Evolutionary conservation across 2,888 invertebrate species (phyloP).

Genomic region (Lasioglossum pauxillum): DNA sequence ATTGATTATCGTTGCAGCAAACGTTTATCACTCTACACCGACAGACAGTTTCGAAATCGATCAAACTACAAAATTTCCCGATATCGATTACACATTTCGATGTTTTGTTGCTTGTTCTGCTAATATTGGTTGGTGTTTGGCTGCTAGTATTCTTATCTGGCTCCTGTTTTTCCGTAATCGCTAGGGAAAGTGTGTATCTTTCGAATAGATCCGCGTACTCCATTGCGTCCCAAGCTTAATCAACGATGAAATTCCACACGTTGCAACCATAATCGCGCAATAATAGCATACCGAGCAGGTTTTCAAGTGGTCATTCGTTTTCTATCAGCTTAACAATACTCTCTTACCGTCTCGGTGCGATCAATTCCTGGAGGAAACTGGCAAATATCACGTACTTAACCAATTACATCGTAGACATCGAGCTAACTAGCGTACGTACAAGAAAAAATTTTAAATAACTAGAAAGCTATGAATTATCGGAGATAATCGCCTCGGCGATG

Average conservation of each 20-base stretch:
- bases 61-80: neutral
- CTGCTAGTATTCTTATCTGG: neutral
- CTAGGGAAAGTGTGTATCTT: neutral
- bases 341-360: neutral
- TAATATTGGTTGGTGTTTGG: neutral
- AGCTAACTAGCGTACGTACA: neutral
- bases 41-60: neutral
- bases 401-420: neutral
- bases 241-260: neutral
- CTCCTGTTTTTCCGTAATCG: neutral
- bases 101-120: neutral
- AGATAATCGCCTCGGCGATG: neutral
- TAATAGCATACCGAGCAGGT: neutral
- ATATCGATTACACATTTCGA: neutral
- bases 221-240: neutral
- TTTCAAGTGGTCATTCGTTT: neutral
- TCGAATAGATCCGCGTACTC: neutral
- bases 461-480: neutral
- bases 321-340: neutral
- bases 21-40: neutral
- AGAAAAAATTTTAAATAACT: neutral
- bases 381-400: neutral
- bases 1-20: neutral
- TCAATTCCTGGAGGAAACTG: neutral
- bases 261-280: neutral